Evolutionary conservation across 2,888 invertebrate species (phyloP), one percentile per base, ranked within the genome.

Genomic region (Cetonia aurata): DNA sequence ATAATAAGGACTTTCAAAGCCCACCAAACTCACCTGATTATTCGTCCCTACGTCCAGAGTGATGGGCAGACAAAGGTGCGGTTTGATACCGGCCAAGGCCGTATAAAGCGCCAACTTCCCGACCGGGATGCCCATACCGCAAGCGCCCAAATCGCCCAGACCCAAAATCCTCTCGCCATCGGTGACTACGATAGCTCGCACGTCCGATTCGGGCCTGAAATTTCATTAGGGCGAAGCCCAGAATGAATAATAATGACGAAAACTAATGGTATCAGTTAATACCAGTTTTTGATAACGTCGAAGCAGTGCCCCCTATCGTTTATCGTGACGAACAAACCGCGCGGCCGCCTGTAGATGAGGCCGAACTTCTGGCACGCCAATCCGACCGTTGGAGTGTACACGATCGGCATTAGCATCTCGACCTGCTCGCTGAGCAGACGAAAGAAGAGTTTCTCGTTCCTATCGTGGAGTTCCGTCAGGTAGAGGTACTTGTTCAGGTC

Each of bases 71-170:
- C 98, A 98, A 82, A 96, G 94, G 81, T 96, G 93, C 0, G 98
- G 99, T 80, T 95, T 94, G 77, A 99, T 96, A n/a, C 97, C 98
- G 19, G 97, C 98, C 75, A 99, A 86, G 0, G 98, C 98, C 0
- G 98, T 98, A 85, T 99, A 99, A 46, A 99, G 88, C 0, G 98
- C 92, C 73, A 99, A 87, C 1, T 99, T 99, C 19, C 99, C 99
- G 9, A 99, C 96, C 0, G 99, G 98, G 78, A 99, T 99, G 71
- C 99, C 99, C 97, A 97, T 97, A 25, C 99, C 99, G 80, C 95
- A 95, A 0, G 96, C 96, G 0, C 99, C 99, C 60, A 99, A 89
- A 84, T 99, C 99, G 4, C 99, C 99, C 48, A 99, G 88, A 76
- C 99, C 99, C 75, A 99, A 88, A 82, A 99, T 99, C 67, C 99